Conservation (phyloP, 2,113 vertebrate species). For the Pteronura brasiliensis region DNA sequence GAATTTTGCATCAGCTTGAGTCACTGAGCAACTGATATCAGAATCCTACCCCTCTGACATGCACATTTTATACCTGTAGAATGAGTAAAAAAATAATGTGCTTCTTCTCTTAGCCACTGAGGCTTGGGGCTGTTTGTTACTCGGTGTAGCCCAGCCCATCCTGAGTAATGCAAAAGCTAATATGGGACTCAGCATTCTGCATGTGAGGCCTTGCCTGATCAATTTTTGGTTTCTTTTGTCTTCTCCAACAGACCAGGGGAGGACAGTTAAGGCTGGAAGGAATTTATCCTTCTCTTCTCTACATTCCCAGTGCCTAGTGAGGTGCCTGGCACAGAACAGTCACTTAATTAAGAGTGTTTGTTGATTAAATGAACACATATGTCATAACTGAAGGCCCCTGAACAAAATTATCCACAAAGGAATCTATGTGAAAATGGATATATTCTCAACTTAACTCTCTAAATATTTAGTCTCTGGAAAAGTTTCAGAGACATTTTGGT, state of each 20-base stretch:
- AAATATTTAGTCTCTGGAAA: background rate
- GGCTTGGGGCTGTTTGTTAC: background rate
- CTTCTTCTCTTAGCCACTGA: background rate
- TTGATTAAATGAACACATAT: slow-evolving; percentile 27
- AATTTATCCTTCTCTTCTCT: slow-evolving; percentile 21
- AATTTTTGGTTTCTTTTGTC: background rate
- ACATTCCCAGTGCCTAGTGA: background rate
- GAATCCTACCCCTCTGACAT: background rate
- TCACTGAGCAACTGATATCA: background rate
- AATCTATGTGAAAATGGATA: background rate
- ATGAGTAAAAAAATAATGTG: background rate
- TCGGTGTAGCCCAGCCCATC: background rate
- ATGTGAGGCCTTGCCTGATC: background rate
- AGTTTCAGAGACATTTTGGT: background rate
- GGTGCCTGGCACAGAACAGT: background rate
- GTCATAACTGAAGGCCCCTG: background rate
- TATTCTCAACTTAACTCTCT: background rate
- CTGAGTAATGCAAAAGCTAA: background rate
- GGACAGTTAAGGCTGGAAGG: background rate
- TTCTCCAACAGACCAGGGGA: background rate
- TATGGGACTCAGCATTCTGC: background rate
- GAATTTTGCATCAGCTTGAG: background rate
- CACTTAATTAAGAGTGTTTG: background rate
- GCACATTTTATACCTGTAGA: background rate
- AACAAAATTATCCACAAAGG: slow-evolving; percentile 10